Conservation (phyloP, 2,888 invertebrate genomes). For the Erpobdella octoculata region DNA sequence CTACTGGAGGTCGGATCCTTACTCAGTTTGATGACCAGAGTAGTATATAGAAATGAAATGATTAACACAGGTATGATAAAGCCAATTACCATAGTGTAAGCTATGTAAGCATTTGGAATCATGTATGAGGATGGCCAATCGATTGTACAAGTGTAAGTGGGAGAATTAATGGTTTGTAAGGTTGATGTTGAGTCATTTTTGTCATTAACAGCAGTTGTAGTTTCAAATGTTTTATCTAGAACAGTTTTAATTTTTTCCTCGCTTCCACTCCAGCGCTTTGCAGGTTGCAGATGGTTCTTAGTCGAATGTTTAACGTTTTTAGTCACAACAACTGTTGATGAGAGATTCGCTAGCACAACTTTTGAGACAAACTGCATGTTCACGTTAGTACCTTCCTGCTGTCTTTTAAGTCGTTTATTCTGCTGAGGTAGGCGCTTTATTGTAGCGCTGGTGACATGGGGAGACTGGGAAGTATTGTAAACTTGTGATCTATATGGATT, state of each 20-base stretch:
- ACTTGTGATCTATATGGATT: too few species aligned
- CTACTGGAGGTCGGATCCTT: slow-evolving; percentile 26
- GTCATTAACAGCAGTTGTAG: too few species aligned
- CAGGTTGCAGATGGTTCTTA: too few species aligned
- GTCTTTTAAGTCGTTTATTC: slow-evolving; percentile 30
- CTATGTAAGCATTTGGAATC: slow-evolving; percentile 45
- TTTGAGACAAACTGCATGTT: too few species aligned
- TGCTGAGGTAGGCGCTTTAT: not conserved
- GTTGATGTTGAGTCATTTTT: too few species aligned
- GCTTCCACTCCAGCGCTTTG: too few species aligned
- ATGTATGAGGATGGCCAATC: slow-evolving; percentile 47
- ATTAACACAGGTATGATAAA: slow-evolving; percentile 47
- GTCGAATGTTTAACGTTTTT: too few species aligned
- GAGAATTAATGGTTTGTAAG: too few species aligned
- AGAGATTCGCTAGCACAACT: too few species aligned
- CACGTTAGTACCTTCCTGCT: slow-evolving; percentile 28
- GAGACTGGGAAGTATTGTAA: not conserved
- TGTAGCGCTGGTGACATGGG: not conserved
- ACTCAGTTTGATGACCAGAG: slow-evolving; percentile 45
- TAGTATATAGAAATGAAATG: slow-evolving; percentile 48
- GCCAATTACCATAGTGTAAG: slow-evolving; percentile 48
- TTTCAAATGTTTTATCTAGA: too few species aligned
- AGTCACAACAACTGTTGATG: too few species aligned
- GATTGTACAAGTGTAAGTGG: slow-evolving; percentile 44
- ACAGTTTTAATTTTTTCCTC: too few species aligned